phyloP scores from a whole-genome alignment of 2,797 vertebrate species.

The Danio jaintianensis region DNA sequence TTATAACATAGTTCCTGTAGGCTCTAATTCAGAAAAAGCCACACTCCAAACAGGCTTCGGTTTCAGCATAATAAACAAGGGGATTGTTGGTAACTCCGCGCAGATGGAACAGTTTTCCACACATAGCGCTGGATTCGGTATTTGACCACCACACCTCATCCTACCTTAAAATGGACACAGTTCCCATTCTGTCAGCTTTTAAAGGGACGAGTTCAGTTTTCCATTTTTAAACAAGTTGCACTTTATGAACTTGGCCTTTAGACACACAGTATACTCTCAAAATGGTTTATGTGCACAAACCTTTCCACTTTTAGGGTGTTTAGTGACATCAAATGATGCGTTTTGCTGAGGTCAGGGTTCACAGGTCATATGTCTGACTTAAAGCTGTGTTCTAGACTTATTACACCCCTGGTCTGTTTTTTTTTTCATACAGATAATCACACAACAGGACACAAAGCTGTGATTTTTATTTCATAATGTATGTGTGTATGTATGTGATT shows the following conservation, averaged over 20 bases:
- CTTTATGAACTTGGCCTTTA: constrained; percentile 49
- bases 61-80: constrained; percentile 80
- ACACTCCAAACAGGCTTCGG: constrained; percentile 65
- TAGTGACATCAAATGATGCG: no score
- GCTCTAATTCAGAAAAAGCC: constrained; percentile 68
- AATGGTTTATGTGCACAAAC: background rate
- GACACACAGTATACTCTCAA: constrained; percentile 11
- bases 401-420: no score
- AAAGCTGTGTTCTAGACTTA: no score
- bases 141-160: constrained; percentile 71
- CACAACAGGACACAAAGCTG: no score
- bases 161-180: constrained; percentile 43
- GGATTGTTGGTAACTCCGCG: constrained; percentile 75
- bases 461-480: no score
- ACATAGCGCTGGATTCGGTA: constrained; percentile 75
- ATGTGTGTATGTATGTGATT: background rate
- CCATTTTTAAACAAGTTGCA: constrained; percentile 54
- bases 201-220: constrained; percentile 41
- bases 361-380: no score
- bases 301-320: no score
- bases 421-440: no score
- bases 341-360: no score
- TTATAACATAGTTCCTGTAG: constrained; percentile 64
- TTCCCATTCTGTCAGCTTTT: constrained; percentile 42
- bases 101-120: constrained; percentile 77